phyloP scores from a whole-genome alignment of 2,888 invertebrate genomes.

The Dione vanillae region DNA sequence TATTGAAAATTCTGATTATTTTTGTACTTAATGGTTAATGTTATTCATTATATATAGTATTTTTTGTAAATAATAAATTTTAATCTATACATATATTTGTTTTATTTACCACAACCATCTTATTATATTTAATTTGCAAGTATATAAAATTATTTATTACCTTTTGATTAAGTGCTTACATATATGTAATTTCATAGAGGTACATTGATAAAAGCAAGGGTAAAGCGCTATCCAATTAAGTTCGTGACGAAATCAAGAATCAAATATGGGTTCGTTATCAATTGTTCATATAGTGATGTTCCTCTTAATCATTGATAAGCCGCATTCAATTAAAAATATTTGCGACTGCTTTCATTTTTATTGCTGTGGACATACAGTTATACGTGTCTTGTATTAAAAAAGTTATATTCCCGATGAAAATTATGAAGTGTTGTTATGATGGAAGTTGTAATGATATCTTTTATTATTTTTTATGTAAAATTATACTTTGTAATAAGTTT shows the following conservation, averaged over 20 bases:
- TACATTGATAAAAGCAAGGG: background rate
- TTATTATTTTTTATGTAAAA: background rate
- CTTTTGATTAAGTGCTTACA: too few species aligned
- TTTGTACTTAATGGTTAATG: background rate
- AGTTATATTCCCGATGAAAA: background rate
- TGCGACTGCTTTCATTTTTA: background rate
- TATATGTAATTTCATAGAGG: background rate
- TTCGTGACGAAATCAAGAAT: background rate
- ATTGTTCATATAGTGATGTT: background rate
- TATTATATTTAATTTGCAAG: background rate
- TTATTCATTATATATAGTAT: background rate
- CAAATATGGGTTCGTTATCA: conserved; percentile 1
- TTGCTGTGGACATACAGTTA: background rate
- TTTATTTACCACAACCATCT: background rate
- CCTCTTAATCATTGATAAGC: conserved; percentile 21
- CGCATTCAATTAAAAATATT: conserved; percentile 20
- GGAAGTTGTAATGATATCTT: background rate
- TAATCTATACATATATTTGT: background rate
- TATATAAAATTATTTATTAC: too few species aligned
- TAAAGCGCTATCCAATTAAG: background rate
- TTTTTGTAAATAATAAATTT: conserved; percentile 16
- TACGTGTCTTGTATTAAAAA: background rate
- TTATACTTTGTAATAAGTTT: background rate
- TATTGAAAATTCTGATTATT: background rate
- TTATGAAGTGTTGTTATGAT: background rate